phyloP scores from a whole-genome alignment of 2,797 vertebrate genomes.

The Borostomias antarcticus region DNA sequence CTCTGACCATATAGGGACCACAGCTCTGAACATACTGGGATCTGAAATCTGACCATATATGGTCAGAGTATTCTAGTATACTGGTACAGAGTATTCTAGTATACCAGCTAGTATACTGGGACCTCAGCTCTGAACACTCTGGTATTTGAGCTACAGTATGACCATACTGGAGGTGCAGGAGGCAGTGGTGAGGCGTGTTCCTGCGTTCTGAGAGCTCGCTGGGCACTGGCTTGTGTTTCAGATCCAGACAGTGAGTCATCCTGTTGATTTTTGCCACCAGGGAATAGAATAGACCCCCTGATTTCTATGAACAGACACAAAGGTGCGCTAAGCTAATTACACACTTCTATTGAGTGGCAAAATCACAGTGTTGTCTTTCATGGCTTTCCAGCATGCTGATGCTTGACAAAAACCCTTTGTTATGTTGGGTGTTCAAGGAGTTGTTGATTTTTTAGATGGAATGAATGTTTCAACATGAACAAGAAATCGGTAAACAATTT shows the following conservation, averaged over 20 bases:
- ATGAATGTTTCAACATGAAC: not conserved
- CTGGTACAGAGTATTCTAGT: too few species aligned
- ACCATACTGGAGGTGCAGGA: too few species aligned
- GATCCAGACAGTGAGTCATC: constrained; percentile 59
- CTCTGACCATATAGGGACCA: too few species aligned
- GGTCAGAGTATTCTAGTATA: too few species aligned
- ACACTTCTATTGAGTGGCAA: not conserved
- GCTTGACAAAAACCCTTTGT: not conserved
- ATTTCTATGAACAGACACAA: constrained; percentile 36
- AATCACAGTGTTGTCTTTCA: not conserved
- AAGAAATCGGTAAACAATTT: not conserved
- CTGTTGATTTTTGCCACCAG: constrained; percentile 55
- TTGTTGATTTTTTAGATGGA: not conserved
- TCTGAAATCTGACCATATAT: too few species aligned
- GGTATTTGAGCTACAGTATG: too few species aligned
- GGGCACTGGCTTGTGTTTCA: constrained; percentile 64
- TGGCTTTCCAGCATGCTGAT: not conserved
- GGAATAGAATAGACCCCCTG: constrained; percentile 40
- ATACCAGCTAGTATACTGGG: too few species aligned
- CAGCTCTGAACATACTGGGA: too few species aligned
- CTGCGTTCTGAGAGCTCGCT: constrained; percentile 47
- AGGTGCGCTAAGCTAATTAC: constrained; percentile 20
- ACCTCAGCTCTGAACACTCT: too few species aligned
- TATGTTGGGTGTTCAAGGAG: not conserved
- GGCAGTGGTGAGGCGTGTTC: constrained; percentile 35